Evolutionary conservation across 1,140 invertebrate genomes (phyloP).

Genomic region (Panagrolaimus sp.): DNA sequence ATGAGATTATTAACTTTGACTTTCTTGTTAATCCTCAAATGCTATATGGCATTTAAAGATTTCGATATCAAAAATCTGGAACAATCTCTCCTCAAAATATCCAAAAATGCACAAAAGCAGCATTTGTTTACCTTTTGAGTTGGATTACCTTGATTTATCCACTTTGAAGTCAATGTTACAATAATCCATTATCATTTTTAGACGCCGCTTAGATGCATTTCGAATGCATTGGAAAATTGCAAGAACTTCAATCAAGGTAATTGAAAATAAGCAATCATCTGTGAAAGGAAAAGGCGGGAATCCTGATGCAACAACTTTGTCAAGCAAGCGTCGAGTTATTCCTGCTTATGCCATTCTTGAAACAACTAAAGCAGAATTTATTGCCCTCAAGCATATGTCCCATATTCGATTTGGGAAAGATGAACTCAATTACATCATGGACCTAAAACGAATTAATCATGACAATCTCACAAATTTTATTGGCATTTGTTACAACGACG

Average conservation of each 20-base stretch:
- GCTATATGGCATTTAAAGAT: too few species aligned
- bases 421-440: conserved; percentile 46
- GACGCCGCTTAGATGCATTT: conserved; percentile 43
- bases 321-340: conserved; percentile 38
- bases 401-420: conserved; percentile 42
- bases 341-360: conserved; percentile 47
- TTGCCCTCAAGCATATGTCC: conserved; percentile 41
- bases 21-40: too few species aligned
- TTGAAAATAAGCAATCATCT: conserved; percentile 43
- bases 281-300: background rate
- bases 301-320: conserved; percentile 31
- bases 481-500: conserved; percentile 51
- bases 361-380: conserved; percentile 50
- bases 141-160: too few species aligned
- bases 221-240: conserved; percentile 48
- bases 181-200: conserved; percentile 4
- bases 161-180: too few species aligned
- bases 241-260: conserved; percentile 37
- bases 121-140: too few species aligned
- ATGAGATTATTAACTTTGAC: too few species aligned
- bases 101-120: too few species aligned
- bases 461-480: conserved; percentile 51
- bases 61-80: too few species aligned
- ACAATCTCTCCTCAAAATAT: too few species aligned
- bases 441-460: conserved; percentile 46